Percentiles rank a stretch among this genome's conserved stretches.
Conservation (phyloP, 2,888 invertebrate species). For the Ceratothoa steindachneri region DNA sequence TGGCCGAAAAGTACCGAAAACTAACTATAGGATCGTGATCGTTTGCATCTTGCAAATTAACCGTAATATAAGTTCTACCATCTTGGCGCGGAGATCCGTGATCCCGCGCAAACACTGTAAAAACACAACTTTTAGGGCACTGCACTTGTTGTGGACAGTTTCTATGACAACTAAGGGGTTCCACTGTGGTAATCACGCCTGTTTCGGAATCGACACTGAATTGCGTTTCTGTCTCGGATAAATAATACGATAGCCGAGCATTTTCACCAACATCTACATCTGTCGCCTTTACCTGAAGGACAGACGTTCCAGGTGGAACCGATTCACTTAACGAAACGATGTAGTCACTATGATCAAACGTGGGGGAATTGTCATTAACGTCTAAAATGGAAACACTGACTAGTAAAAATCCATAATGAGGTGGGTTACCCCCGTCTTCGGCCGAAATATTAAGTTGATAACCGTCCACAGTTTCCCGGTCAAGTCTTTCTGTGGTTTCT, state of each 20-base stretch:
- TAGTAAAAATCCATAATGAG: slow-evolving; percentile 73
- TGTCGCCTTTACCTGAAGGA: slow-evolving; percentile 85
- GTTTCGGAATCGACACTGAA: slow-evolving; percentile 89
- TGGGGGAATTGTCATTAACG: slow-evolving; percentile 90
- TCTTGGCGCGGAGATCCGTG: slow-evolving; percentile 86
- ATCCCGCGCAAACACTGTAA: slow-evolving; percentile 89
- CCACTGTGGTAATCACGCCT: slow-evolving; percentile 79
- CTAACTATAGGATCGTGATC: slow-evolving; percentile 89
- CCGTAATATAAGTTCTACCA: slow-evolving; percentile 87
- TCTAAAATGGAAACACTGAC: slow-evolving; percentile 87
- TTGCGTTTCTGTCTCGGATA: slow-evolving; percentile 74
- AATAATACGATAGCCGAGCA: slow-evolving; percentile 82
- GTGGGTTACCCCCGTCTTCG: slow-evolving; percentile 71
- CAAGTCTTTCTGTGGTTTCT: slow-evolving; percentile 84
- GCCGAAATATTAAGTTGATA: slow-evolving; percentile 86
- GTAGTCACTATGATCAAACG: slow-evolving; percentile 92
- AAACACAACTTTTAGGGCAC: slow-evolving; percentile 88
- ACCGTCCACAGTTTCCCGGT: slow-evolving; percentile 79
- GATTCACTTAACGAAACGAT: slow-evolving; percentile 88
- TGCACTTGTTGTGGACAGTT: slow-evolving; percentile 62
- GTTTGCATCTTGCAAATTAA: slow-evolving; percentile 85
- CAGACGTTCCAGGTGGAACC: slow-evolving; percentile 80
- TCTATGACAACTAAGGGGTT: slow-evolving; percentile 76
- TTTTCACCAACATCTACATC: slow-evolving; percentile 92
- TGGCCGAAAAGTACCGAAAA: slow-evolving; percentile 73